These are phyloP conservation scores for Drosophila equinoxialis DNA, from an alignment of 1,140 invertebrate genomes.

Conservation along the genomic window DNA sequence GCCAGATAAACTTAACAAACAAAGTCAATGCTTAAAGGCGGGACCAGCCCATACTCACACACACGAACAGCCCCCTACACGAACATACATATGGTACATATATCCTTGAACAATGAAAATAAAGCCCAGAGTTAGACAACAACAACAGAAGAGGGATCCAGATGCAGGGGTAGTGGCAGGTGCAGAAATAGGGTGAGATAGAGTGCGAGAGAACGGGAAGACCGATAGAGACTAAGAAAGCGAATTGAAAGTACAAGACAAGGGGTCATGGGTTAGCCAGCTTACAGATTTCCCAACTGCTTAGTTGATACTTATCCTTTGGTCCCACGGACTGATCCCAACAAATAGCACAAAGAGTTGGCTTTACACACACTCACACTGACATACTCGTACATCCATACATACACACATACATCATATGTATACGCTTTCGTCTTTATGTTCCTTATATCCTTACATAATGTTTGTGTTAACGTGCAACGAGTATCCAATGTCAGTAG, in stretches of 20 bases:
- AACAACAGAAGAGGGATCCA: conserved; percentile 22
- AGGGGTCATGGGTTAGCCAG: conserved; percentile 28
- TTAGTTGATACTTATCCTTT: conserved; percentile 75
- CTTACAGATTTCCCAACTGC: conserved; percentile 73
- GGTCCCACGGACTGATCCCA: conserved; percentile 18
- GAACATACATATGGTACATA: conserved; percentile 3
- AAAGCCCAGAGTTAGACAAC: conserved; percentile 12
- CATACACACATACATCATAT: not conserved
- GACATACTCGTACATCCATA: not conserved
- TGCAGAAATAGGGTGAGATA: not conserved
- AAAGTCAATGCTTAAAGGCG: conserved; percentile 54
- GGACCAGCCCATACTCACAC: conserved; percentile 24
- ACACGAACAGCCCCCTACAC: conserved; percentile 16
- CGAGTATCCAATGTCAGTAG: conserved; percentile 18
- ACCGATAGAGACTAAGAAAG: not conserved
- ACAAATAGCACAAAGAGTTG: conserved; percentile 15
- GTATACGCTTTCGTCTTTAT: conserved; percentile 42
- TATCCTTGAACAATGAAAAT: conserved; percentile 7
- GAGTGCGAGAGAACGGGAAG: not conserved
- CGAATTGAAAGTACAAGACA: not conserved
- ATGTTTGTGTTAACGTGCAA: conserved; percentile 70
- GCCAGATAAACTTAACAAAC: conserved; percentile 73
- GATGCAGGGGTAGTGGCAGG: conserved; percentile 16
- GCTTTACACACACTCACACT: not conserved
- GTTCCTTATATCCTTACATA: conserved; percentile 57